Conservation (phyloP, 37 sponge, comb jelly and placozoan genomes). For the Corticium candelabrum region DNA sequence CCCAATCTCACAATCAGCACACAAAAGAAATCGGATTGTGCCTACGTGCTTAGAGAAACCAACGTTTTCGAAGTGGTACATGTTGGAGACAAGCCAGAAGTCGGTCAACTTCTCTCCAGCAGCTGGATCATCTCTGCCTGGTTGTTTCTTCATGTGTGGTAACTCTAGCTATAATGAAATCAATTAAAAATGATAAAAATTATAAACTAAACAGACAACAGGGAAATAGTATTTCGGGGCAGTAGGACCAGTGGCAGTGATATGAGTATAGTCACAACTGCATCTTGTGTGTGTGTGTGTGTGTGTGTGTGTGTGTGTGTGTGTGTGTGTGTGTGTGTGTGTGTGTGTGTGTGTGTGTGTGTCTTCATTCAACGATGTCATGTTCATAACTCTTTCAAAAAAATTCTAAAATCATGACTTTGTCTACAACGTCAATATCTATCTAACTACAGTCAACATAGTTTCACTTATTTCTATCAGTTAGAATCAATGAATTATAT, state of each 20-base stretch:
- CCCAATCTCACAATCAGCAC: slow-evolving; percentile 99
- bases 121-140: slow-evolving; percentile 31
- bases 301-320: slow-evolving; percentile 2
- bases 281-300: slow-evolving; percentile 5
- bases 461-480: too few species aligned
- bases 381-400: too few species aligned
- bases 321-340: background rate
- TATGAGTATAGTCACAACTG: too few species aligned
- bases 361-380: too few species aligned
- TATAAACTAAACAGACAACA: too few species aligned
- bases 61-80: slow-evolving; percentile 96
- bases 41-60: slow-evolving; percentile 80
- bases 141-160: slow-evolving; percentile 51
- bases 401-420: too few species aligned
- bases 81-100: slow-evolving; percentile 77
- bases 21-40: slow-evolving; percentile 66
- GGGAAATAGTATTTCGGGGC: too few species aligned
- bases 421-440: too few species aligned
- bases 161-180: slow-evolving; percentile 65
- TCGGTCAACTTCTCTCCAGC: slow-evolving; percentile 45
- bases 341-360: background rate
- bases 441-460: too few species aligned
- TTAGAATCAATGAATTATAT: too few species aligned
- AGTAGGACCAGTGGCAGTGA: too few species aligned
- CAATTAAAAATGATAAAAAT: too few species aligned